Percentiles rank a stretch among this genome's conserved stretches.
These are phyloP conservation scores for Trichopoda pennipes DNA, from an alignment of 2,888 invertebrate genomes.

Conservation along the genomic window DNA sequence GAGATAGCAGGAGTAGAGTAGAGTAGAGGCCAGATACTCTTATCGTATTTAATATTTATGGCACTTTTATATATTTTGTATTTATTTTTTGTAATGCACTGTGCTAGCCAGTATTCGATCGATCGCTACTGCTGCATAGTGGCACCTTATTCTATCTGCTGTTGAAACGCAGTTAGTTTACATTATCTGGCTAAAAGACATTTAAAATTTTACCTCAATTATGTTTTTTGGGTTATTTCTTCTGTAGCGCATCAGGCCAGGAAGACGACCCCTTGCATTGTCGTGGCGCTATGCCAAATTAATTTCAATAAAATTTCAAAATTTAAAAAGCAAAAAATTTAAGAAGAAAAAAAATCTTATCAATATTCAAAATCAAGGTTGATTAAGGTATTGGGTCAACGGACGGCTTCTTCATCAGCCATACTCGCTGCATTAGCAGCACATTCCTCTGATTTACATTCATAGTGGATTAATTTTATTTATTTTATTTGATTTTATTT, in stretches of 20 bases:
- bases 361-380: constrained; percentile 70
- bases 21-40: constrained; percentile 8
- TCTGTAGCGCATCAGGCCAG: constrained; percentile 21
- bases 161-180: not conserved
- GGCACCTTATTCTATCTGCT: constrained; percentile 35
- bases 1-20: too few relatives aligned
- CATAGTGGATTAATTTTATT: constrained; percentile 35
- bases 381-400: constrained; percentile 70
- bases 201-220: constrained; percentile 10
- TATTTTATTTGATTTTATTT: constrained; percentile 18
- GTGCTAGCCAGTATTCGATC: not conserved
- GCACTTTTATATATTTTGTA: constrained; percentile 27
- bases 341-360: constrained; percentile 59
- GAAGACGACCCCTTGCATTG: constrained; percentile 41
- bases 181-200: constrained; percentile 1
- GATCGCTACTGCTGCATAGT: not conserved
- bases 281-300: constrained; percentile 67
- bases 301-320: constrained; percentile 54
- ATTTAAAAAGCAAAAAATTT: constrained; percentile 20
- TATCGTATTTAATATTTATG: constrained; percentile 51
- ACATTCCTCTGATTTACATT: constrained; percentile 13
- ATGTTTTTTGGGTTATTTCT: not conserved
- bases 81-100: constrained; percentile 1
- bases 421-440: constrained; percentile 3
- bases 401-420: constrained; percentile 69